Conservation (phyloP, 2,797 vertebrate species). For the Mus spretus region DNA sequence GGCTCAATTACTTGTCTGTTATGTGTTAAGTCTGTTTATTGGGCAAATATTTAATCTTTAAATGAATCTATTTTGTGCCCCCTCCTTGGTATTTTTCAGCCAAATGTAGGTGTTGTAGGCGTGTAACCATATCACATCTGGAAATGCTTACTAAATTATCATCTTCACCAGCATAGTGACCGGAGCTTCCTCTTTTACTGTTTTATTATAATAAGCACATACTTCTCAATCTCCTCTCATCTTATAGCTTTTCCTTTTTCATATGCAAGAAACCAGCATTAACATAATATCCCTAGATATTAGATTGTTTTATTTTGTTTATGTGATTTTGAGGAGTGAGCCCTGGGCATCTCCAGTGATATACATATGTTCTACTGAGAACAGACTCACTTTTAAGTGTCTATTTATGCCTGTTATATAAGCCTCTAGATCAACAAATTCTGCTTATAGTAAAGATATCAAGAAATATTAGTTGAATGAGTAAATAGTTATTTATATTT, state of each 20-base stretch:
- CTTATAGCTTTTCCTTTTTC: neutral
- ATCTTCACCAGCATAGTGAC: neutral
- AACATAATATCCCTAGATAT: neutral
- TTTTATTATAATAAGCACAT: neutral
- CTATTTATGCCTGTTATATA: neutral
- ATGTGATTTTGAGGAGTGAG: neutral
- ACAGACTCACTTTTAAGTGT: neutral
- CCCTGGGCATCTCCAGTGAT: neutral
- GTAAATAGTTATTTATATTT: neutral
- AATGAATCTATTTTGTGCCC: neutral
- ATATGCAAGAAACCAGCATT: neutral
- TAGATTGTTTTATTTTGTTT: neutral
- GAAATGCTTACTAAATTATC: neutral
- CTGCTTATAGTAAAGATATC: neutral
- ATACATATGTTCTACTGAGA: neutral
- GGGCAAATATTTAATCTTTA: neutral
- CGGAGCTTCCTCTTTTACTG: neutral
- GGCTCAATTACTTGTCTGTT: neutral
- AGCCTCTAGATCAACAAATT: accelerated
- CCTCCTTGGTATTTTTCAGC: neutral
- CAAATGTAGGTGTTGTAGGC: neutral
- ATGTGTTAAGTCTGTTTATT: neutral
- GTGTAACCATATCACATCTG: neutral
- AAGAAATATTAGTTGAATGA: slow-evolving; percentile 17
- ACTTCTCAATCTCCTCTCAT: neutral